A percentile compares a stretch with the other conserved stretches of the same genome.
Evolutionary conservation across 2,888 invertebrate species (phyloP).

Genomic region (Hermodice carunculata): DNA sequence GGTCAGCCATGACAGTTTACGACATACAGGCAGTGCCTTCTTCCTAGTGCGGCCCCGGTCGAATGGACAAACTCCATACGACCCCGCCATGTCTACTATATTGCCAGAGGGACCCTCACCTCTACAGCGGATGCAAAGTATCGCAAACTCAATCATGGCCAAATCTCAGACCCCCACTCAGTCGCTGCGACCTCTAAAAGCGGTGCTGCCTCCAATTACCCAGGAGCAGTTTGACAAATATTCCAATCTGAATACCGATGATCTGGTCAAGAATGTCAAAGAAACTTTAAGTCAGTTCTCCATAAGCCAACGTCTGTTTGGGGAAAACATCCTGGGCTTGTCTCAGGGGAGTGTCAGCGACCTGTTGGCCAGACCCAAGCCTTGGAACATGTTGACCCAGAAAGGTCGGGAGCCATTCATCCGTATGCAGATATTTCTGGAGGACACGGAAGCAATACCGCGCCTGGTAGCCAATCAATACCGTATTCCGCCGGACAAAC

Average conservation of each 20-base stretch:
- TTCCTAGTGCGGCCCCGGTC: constrained; percentile 82
- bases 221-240: constrained; percentile 99
- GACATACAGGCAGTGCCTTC: constrained; percentile 76
- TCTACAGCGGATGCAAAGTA: constrained; percentile 96
- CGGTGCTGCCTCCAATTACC: constrained; percentile 96
- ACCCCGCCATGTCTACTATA: constrained; percentile 42
- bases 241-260: constrained; percentile 97
- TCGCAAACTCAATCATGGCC: constrained; percentile 92
- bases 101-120: too few species aligned
- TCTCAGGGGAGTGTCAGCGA: constrained; percentile 93
- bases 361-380: constrained; percentile 95
- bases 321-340: constrained; percentile 89
- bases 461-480: constrained; percentile 96
- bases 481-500: constrained; percentile 96
- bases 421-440: constrained; percentile 87
- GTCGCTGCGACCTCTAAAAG: constrained; percentile 88
- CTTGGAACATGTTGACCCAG: constrained; percentile 99
- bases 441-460: constrained; percentile 95
- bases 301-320: constrained; percentile 96
- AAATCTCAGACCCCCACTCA: constrained; percentile 75
- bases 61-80: constrained; percentile 76
- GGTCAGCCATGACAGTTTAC: constrained; percentile 27
- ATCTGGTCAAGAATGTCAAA: constrained; percentile 88
- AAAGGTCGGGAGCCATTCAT: constrained; percentile 86
- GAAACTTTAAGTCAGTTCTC: constrained; percentile 71